Conservation (phyloP, 2,113 vertebrate species). For the Phylloscopus trochilus region DNA sequence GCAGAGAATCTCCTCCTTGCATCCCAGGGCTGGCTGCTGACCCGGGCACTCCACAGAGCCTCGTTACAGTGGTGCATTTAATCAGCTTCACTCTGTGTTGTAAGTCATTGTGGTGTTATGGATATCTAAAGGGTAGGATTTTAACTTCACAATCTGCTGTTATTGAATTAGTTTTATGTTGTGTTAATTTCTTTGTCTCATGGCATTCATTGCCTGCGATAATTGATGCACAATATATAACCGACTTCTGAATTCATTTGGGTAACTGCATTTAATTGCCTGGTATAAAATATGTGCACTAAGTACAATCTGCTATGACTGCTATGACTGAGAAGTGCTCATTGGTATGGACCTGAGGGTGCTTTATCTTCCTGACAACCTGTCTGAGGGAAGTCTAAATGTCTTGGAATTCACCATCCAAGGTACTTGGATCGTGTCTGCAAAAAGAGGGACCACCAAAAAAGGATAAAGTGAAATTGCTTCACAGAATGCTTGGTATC, state of each 20-base stretch:
- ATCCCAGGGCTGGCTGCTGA: background rate
- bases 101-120: background rate
- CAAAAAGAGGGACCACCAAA: background rate
- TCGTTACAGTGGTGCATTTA: background rate
- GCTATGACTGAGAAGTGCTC: constrained; percentile 33
- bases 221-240: constrained; percentile 45
- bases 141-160: constrained; percentile 47
- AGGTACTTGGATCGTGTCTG: background rate
- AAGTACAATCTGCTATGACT: constrained; percentile 46
- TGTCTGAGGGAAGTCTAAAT: background rate
- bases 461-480: rapidly evolving
- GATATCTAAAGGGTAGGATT: constrained; percentile 42
- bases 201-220: constrained; percentile 30
- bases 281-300: constrained; percentile 29
- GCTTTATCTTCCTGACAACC: constrained; percentile 37
- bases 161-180: constrained; percentile 60
- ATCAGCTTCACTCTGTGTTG: background rate
- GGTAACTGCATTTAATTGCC: constrained; percentile 45
- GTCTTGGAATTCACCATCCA: background rate
- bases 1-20: background rate
- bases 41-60: background rate
- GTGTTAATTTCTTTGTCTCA: constrained; percentile 46
- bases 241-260: constrained; percentile 45
- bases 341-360: background rate
- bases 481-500: background rate